Conservation (phyloP, 2,797 vertebrate species). For the Apogon hyalosoma region DNA sequence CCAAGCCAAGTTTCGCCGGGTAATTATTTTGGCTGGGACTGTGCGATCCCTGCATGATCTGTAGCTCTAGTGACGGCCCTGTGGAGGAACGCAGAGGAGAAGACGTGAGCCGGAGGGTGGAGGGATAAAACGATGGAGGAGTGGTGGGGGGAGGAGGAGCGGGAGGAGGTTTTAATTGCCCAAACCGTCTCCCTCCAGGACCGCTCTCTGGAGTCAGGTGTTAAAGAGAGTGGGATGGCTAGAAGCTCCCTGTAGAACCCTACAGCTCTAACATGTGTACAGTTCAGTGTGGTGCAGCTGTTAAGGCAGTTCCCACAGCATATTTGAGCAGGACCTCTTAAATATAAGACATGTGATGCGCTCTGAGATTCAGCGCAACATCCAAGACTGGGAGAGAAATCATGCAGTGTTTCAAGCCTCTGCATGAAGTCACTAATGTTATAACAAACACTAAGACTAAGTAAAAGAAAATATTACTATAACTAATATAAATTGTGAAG, state of each 20-base stretch:
- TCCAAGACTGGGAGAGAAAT: constrained; percentile 42
- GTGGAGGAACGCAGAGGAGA: background rate
- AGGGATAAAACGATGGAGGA: constrained; percentile 45
- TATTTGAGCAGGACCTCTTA: constrained; percentile 51
- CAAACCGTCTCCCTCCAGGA: constrained; percentile 57
- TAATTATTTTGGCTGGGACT: constrained; percentile 40
- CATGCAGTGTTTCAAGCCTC: constrained; percentile 19
- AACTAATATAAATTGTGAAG: too few relatives aligned
- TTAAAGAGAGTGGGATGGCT: constrained; percentile 51
- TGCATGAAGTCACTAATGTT: too few relatives aligned
- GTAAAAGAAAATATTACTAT: too few relatives aligned
- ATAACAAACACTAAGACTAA: too few relatives aligned
- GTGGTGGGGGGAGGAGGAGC: constrained; percentile 19
- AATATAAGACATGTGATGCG: constrained; percentile 42
- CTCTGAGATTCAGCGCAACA: constrained; percentile 43
- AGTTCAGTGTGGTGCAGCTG: constrained; percentile 11
- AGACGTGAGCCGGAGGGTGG: constrained; percentile 22
- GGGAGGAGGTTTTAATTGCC: constrained; percentile 54
- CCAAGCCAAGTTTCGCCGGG: constrained; percentile 19
- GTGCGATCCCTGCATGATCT: constrained; percentile 35
- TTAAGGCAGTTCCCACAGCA: constrained; percentile 40
- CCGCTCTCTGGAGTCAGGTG: constrained; percentile 40
- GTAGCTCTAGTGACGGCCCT: constrained; percentile 17
- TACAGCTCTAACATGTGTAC: constrained; percentile 3
- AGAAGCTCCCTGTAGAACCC: constrained; percentile 39